phyloP scores from a whole-genome alignment of 2,113 vertebrate genomes.

The Enhydra lutris region DNA sequence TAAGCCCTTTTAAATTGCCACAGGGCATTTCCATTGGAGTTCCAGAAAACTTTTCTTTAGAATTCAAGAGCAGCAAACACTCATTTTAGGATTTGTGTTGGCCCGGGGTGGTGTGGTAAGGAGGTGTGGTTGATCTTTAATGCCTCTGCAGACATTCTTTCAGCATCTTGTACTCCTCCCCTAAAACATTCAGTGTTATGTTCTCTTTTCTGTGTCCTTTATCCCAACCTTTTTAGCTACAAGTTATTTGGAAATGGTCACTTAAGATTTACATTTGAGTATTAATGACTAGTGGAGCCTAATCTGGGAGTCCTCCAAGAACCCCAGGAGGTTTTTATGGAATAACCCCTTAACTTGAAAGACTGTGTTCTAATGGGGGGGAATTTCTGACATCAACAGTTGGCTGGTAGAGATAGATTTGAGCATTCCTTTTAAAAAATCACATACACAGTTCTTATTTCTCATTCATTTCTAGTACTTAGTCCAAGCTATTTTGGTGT shows the following conservation, averaged over 20 bases:
- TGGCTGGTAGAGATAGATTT: not conserved
- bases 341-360: slow-evolving; percentile 32
- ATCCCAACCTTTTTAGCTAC: not conserved
- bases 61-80: not conserved
- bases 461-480: slow-evolving; percentile 6
- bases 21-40: not conserved
- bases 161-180: not conserved
- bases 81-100: not conserved
- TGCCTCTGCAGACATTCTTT: not conserved
- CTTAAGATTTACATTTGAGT: slow-evolving; percentile 41
- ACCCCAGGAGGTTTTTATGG: slow-evolving; percentile 11
- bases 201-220: not conserved
- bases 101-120: not conserved
- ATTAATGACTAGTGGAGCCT: slow-evolving; percentile 28
- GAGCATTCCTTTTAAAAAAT: not conserved
- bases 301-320: slow-evolving; percentile 28
- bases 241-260: slow-evolving; percentile 17
- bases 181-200: not conserved
- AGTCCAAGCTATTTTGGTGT: slow-evolving; percentile 22
- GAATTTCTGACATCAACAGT: slow-evolving; percentile 18
- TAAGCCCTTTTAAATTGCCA: slow-evolving; percentile 19
- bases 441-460: not conserved
- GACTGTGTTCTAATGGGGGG: not conserved
- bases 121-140: not conserved
- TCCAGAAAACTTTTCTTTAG: not conserved